A percentile compares a stretch with the other conserved stretches of the same genome.
Conservation (phyloP, 2,797 vertebrate genomes). For the Amblyraja radiata region DNA sequence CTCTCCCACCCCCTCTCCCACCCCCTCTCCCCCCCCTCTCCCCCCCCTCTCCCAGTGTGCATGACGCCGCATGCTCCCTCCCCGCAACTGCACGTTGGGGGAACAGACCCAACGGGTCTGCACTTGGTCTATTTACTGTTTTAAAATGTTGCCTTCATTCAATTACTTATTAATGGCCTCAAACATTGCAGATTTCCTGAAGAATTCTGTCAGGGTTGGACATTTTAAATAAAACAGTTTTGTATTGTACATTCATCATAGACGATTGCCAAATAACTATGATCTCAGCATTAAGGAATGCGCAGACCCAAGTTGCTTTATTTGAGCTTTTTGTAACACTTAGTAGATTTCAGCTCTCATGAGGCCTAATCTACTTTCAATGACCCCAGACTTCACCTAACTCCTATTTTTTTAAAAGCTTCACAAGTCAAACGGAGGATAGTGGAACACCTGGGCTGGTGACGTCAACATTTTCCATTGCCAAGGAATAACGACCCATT, state of each 20-base stretch:
- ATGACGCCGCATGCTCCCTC: no score
- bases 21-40: no score
- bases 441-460: background rate
- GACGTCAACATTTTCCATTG: background rate
- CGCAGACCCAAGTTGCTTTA: background rate
- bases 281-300: background rate
- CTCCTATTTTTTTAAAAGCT: background rate
- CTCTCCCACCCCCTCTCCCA: no score
- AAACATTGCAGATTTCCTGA: background rate
- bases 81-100: no score
- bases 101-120: no score
- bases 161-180: background rate
- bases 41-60: no score
- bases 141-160: background rate
- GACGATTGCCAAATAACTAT: background rate
- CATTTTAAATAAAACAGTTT: slow-evolving; percentile 2
- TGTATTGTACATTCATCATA: background rate
- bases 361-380: background rate
- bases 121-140: no score
- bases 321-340: background rate
- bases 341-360: background rate
- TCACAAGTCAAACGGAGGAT: background rate
- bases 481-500: background rate
- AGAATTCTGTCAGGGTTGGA: background rate
- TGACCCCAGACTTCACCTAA: background rate